Evolutionary conservation across 2,888 invertebrate genomes (phyloP).

Genomic region (Acronicta leporina): DNA sequence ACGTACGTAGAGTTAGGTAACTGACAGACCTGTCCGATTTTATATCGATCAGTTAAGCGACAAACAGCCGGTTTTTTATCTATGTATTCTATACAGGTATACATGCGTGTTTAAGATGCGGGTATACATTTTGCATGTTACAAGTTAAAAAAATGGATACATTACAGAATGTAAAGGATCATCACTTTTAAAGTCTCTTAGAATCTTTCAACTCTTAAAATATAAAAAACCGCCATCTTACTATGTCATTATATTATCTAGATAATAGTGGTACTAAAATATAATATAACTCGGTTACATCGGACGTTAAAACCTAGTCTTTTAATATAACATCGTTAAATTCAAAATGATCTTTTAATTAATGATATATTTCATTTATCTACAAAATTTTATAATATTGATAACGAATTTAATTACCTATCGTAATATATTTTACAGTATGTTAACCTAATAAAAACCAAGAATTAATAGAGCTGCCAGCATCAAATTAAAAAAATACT

Average conservation of each 20-base stretch:
- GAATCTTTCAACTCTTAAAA: no score
- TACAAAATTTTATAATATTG: conserved; percentile 15
- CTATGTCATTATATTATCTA: conserved; percentile 24
- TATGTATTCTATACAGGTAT: conserved; percentile 52
- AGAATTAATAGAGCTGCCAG: no score
- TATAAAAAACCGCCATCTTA: conserved; percentile 1
- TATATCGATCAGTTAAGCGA: conserved; percentile 78
- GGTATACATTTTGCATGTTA: conserved; percentile 42
- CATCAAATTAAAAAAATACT: no score
- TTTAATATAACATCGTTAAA: conserved; percentile 37
- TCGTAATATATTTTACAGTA: no score
- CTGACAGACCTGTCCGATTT: conserved; percentile 74
- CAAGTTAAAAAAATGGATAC: background rate
- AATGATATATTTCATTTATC: conserved; percentile 22
- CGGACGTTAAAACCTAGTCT: conserved; percentile 24
- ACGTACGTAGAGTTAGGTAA: conserved; percentile 82
- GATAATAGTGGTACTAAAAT: conserved; percentile 32
- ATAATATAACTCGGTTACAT: conserved; percentile 41
- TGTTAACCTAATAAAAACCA: no score
- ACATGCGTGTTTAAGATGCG: conserved; percentile 43
- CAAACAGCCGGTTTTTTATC: conserved; percentile 78
- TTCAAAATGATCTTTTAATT: conserved; percentile 23
- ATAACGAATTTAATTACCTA: conserved; percentile 17
- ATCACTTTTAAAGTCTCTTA: no score
- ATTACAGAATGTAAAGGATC: no score